These are phyloP conservation scores for Tilapia sparmanii DNA, from an alignment of 2,113 vertebrate genomes.

Conservation along the genomic window DNA sequence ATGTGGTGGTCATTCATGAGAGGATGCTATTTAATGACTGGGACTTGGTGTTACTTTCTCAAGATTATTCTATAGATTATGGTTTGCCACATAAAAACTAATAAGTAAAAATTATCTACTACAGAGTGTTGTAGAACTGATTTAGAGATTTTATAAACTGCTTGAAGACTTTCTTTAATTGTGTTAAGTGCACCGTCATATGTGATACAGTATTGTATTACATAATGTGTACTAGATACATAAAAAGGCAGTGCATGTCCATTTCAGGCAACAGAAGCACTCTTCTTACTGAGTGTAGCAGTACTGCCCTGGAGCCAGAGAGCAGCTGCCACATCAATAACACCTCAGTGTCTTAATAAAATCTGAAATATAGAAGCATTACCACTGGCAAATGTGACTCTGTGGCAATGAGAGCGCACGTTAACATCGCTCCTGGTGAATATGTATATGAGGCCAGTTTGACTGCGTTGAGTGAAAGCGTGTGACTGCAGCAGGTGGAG, in stretches of 20 bases:
- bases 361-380: slow-evolving; percentile 17
- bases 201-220: background rate
- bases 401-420: background rate
- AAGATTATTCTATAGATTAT: background rate
- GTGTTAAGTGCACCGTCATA: background rate
- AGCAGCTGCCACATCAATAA: slow-evolving; percentile 47
- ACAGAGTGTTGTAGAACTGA: background rate
- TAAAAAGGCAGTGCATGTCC: background rate
- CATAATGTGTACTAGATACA: background rate
- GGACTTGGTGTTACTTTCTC: background rate
- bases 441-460: slow-evolving; percentile 10
- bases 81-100: background rate
- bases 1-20: background rate
- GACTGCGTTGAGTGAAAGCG: slow-evolving; percentile 16
- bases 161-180: background rate
- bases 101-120: background rate
- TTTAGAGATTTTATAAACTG: background rate
- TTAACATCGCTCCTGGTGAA: slow-evolving; percentile 21
- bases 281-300: background rate
- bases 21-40: background rate
- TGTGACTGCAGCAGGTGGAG: slow-evolving; percentile 7
- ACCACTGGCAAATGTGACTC: slow-evolving; percentile 14
- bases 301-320: slow-evolving; percentile 8
- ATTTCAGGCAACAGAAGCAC: background rate
- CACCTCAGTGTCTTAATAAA: slow-evolving; percentile 31